Evolutionary conservation across 23 tunicate genomes (phyloP).

Genomic region (Clavelina lepadiformis): DNA sequence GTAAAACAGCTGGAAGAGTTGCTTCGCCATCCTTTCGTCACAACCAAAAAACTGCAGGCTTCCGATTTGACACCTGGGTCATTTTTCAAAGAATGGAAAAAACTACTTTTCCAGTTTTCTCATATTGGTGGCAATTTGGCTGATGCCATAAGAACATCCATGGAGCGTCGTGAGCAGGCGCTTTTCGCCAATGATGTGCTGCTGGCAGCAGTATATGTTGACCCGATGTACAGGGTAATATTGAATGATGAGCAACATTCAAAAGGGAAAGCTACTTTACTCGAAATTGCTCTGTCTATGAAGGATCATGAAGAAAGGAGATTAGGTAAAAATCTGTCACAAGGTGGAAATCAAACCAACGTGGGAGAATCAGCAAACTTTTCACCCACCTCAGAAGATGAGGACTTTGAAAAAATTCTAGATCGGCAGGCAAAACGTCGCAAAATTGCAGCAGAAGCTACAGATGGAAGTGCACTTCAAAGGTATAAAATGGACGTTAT

Average conservation of each 20-base stretch:
- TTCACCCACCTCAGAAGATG: neutral
- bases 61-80: constrained; percentile 25
- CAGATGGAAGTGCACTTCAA: neutral
- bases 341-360: too few relatives aligned
- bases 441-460: neutral
- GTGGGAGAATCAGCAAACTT: neutral
- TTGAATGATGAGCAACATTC: constrained; percentile 1
- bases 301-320: too few relatives aligned
- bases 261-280: constrained; percentile 7
- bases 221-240: constrained; percentile 2
- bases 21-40: constrained; percentile 19
- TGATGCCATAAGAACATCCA: constrained; percentile 10
- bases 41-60: constrained; percentile 25
- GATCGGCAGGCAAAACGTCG: constrained; percentile 20
- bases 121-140: constrained; percentile 10
- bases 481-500: constrained; percentile 5
- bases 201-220: constrained; percentile 15
- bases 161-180: neutral
- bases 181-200: neutral
- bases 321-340: neutral
- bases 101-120: constrained; percentile 2
- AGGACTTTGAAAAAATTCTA: constrained; percentile 15
- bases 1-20: constrained; percentile 6
- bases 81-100: constrained; percentile 36
- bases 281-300: constrained; percentile 9